Evolutionary conservation across 2,797 vertebrate genomes (phyloP).

Genomic region (Platalea minor): DNA sequence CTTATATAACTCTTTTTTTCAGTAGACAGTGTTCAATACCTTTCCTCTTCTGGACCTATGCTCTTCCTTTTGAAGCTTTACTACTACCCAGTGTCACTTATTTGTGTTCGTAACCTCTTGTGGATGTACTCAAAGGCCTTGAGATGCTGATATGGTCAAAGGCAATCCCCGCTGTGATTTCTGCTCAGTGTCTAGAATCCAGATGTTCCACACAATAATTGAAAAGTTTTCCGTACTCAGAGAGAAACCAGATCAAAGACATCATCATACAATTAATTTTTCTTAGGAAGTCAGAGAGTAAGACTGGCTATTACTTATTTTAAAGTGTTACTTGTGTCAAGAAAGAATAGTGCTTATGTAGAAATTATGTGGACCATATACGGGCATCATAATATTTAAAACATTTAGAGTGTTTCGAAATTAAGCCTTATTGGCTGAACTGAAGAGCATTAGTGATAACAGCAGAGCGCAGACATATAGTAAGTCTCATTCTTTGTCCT

Average conservation of each 20-base stretch:
- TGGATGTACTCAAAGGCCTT: not conserved
- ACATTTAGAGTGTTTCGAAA: not conserved
- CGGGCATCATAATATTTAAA: not conserved
- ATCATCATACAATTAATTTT: not conserved
- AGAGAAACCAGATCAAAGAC: not conserved
- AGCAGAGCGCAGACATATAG: not conserved
- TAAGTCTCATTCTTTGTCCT: not conserved
- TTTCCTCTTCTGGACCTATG: not conserved
- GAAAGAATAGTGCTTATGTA: not conserved
- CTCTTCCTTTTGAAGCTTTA: not conserved
- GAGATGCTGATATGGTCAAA: not conserved
- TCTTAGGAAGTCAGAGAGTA: not conserved
- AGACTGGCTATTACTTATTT: not conserved
- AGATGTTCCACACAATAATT: not conserved
- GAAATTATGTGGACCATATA: not conserved
- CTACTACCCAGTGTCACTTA: not conserved
- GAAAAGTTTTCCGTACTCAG: not conserved
- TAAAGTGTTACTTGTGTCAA: not conserved
- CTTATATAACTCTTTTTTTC: not conserved
- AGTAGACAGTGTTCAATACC: not conserved
- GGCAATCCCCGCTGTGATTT: not conserved
- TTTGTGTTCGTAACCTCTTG: fast-evolving
- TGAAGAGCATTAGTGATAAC: not conserved
- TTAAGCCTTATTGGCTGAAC: not conserved
- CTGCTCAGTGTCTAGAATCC: not conserved